Base-by-base conservation (phyloP, 2,888 invertebrate species). In the Stramonita haemastoma region DNA sequence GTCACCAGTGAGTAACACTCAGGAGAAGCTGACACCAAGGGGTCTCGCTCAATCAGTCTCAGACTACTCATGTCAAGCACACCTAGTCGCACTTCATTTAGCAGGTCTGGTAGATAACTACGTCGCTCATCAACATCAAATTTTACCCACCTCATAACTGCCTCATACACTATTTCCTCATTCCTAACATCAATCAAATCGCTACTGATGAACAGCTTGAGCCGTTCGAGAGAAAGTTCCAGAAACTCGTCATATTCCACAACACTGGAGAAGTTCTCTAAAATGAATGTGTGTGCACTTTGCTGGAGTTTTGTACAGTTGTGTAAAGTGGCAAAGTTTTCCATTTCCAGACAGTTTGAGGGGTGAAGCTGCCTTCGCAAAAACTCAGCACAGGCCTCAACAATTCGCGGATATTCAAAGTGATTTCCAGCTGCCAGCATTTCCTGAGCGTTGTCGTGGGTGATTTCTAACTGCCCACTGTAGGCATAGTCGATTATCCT, bases 401-500 rank as follows among this genome's bases (percentile, higher is more conserved):
- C 95, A 56, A 96, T 95, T 87, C 93, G 94, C 19, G 95, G 95
- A 90, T 95, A 96, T 90, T 96, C 94, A 89, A 96, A 95, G 90
- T 95, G 91, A 87, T 94, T 94, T 0, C 95, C 95, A 87, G 96
- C 95, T 73, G 95, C 94, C 87, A 96, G 92, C 91, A 96, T 91
- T 91, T 96, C 96, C 91, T 96, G 95, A 87, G 96, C 96, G 92
- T 96, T 96, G 87, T 95, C 95, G 19, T 94, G 93, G 15, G 93
- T 95, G 57, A 96, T 95, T 91, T 96, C 96, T 84, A 96, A 90
- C n/a, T 92, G 92, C 17, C 96, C 96, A 83, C 96, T 96, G 91
- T 96, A 96, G 2, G 95, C 95, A 90, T 96, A 96, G 81, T 96
- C 96, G 36, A 95, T 94, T 5, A 96, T 92, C 17, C 95, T 92